A percentile compares a stretch with the other conserved stretches of the same genome.
Evolutionary conservation across 2,113 vertebrate genomes (phyloP).

Genomic region (Chunga burmeisteri): DNA sequence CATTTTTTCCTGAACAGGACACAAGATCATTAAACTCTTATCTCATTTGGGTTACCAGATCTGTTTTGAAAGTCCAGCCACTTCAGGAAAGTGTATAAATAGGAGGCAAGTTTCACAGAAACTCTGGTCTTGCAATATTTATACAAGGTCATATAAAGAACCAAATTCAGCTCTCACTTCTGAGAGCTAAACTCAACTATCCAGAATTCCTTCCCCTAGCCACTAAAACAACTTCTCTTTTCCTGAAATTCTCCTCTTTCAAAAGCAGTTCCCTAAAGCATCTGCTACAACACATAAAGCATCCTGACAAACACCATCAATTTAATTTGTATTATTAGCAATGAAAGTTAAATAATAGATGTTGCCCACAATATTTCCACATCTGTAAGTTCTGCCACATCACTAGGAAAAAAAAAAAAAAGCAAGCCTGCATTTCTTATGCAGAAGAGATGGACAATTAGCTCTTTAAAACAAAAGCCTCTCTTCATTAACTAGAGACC

Average conservation of each 20-base stretch:
- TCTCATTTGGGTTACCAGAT: neutral
- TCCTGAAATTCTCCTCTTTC: slow-evolving; percentile 9
- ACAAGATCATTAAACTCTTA: neutral
- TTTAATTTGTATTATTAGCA: slow-evolving; percentile 36
- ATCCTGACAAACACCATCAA: slow-evolving; percentile 32
- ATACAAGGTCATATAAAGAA: neutral
- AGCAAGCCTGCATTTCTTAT: neutral
- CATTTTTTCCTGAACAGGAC: neutral
- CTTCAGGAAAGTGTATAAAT: neutral
- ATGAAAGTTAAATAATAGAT: slow-evolving; percentile 55
- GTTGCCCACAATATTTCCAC: neutral
- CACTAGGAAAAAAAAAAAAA: neutral
- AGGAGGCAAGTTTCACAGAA: neutral
- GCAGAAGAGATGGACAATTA: neutral
- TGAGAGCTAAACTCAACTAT: neutral
- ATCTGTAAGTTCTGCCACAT: neutral
- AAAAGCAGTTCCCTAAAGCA: slow-evolving; percentile 5
- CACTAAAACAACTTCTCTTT: neutral
- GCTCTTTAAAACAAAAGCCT: slow-evolving; percentile 1
- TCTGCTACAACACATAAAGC: neutral
- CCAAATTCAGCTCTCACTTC: neutral
- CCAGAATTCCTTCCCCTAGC: neutral
- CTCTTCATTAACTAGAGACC: neutral
- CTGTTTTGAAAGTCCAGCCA: neutral
- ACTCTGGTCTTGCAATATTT: neutral